Evolutionary conservation across 2,888 invertebrate genomes (phyloP), one percentile per base, ranked within the genome.

Genomic region (Rhaphigaster nebulosa): DNA sequence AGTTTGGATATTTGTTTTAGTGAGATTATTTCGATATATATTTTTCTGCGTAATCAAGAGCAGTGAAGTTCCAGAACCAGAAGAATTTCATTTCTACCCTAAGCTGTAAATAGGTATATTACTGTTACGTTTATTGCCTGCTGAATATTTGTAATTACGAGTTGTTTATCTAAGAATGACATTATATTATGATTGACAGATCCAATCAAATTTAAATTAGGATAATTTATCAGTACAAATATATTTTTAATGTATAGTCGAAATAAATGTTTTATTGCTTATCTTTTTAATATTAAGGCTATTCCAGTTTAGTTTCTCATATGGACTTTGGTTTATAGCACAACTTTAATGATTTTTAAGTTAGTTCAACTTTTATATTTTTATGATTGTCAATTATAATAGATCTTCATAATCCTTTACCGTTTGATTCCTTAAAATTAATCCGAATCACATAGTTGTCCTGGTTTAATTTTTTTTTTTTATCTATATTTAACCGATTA

Each of bases 141-240:
- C 34, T 38, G 8, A 38, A 34, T 29, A 76, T 76, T 76, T 34
- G 38, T 34, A 76, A 76, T 34, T 76, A 38, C 38, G 38, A 38
- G 38, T 23, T 38, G 34, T 34, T 76, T 76, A 34, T 76, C 34
- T 34, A 23, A 76, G 70, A 38, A 76, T 20, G 34, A 76, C 60
- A 56, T 56, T 56, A 26, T n/a, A 65, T 65, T 65, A 15, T 76
- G 29, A 38, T 76, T 29, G 38, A 38, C 34, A 5, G 70, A 76
- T 34, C 18, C 38, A 76, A 38, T 76, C 34, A 34, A 23, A 38
- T 29, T 65, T 29, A 29, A 38, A 38, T 76, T 76, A 76, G 29
- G 38, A 76, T 76, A 76, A 76, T 76, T 38, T 20, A 76, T 76
- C 38, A 76, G 70, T 76, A 76, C 70, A 76, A 76, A 76, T 76